Base-by-base conservation (phyloP, 2,113 vertebrate genomes). In the Aix galericulata region DNA sequence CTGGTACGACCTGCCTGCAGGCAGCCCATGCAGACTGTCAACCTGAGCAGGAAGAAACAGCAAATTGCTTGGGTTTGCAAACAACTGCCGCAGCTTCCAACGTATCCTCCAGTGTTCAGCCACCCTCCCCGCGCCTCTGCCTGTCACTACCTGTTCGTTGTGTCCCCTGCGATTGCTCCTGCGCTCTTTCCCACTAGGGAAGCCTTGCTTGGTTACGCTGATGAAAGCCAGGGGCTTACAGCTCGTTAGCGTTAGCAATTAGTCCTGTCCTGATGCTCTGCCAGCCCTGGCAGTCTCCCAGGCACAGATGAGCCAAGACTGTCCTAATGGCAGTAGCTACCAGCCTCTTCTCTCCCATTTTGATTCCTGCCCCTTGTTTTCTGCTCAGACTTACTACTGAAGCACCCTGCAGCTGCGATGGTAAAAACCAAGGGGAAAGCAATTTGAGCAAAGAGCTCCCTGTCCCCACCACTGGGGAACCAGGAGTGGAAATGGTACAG, bases 201-300 rank as follows among this genome's bases (percentile, higher is more conserved):
- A 93, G 66, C n/a, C 36, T 78, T 17, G 20, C 36, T 80, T 77
- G 59, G 53, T 42, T 90, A 53, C 58, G 18, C 67, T 67, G 31
- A 78, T 31, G 38, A 83, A 94, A 92, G 62, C 60, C 79, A 88
- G 53, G 38, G n/a, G 25, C 67, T 88, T 75, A 64, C 38, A 85
- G 81, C 85, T 93, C 1, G 0, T 79, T 59, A 79, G 95, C 64
- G 15, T 94, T 77, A 95, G 83, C 81, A 96, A 95, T 93, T 92
- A 95, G 88, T 82, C 66, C 66, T 89, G 69, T 63, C 48, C 88
- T 67, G 46, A 38, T 86, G 66, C 86, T 91, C 62, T 91, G 88
- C 59, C 68, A 83, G 55, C 34, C 17, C 55, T 62, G 64, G 83
- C 86, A 78, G 40, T 50, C 74, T 82, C 62, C 53, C 71, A 90